These are phyloP conservation scores for Drosophila jambulina DNA, from an alignment of 1,140 invertebrate species.

Conservation along the genomic window DNA sequence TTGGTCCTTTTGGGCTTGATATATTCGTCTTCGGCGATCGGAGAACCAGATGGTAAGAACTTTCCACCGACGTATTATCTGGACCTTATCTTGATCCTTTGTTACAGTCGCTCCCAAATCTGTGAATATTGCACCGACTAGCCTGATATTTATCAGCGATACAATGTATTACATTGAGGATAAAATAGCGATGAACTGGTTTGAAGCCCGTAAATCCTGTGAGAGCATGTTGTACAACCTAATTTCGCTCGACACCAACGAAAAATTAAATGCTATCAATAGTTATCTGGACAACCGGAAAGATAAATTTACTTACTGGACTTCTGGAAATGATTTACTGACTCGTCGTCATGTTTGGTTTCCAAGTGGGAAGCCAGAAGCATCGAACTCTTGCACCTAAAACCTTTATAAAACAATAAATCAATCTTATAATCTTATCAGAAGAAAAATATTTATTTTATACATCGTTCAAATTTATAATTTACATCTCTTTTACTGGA, in stretches of 20 bases:
- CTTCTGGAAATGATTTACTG: background rate
- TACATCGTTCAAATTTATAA: background rate
- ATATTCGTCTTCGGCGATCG: background rate
- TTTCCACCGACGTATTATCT: background rate
- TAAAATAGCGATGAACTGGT: background rate
- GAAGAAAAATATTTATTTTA: background rate
- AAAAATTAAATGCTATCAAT: background rate
- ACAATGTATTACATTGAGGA: slow-evolving; percentile 2
- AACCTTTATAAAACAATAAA: background rate
- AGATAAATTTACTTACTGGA: background rate
- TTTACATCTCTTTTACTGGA: background rate
- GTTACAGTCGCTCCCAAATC: background rate
- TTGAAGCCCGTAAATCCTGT: background rate
- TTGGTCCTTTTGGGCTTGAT: background rate
- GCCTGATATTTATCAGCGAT: background rate
- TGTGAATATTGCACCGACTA: background rate
- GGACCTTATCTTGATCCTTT: too few species aligned
- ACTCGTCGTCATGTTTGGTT: background rate
- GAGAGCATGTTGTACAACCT: background rate
- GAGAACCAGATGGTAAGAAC: background rate
- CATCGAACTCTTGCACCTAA: background rate
- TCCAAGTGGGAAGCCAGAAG: background rate
- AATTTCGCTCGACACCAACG: background rate
- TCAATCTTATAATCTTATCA: background rate
- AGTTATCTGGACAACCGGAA: background rate